Percentiles rank a stretch among this genome's conserved stretches.
These are phyloP conservation scores for Motacilla tschutschensis DNA, from an alignment of 2,113 vertebrate species.

Conservation along the genomic window DNA sequence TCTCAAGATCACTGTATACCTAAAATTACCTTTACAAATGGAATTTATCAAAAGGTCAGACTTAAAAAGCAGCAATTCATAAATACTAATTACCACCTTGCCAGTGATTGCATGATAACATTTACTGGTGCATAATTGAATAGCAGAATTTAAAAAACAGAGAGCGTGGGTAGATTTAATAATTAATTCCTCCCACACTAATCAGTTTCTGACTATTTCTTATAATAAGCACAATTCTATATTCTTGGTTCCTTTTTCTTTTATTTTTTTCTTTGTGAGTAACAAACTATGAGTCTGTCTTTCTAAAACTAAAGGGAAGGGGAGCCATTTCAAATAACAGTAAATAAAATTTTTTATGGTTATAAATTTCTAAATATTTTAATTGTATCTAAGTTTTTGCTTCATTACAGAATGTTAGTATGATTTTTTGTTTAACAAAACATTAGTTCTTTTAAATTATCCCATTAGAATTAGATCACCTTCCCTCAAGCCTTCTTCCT, in stretches of 20 bases:
- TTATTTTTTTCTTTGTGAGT: slow-evolving; percentile 1
- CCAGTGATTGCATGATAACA: slow-evolving; percentile 63
- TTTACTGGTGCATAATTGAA: slow-evolving; percentile 70
- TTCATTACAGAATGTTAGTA: background rate
- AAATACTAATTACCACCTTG: slow-evolving; percentile 70
- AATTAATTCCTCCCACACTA: slow-evolving; percentile 70
- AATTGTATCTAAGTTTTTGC: background rate
- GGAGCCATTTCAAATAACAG: background rate
- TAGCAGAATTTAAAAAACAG: slow-evolving; percentile 48
- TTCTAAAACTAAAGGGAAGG: background rate
- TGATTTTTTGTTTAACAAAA: background rate
- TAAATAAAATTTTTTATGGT: background rate
- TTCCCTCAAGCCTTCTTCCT: background rate
- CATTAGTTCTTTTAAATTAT: background rate
- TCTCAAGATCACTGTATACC: background rate
- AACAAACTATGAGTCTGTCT: background rate
- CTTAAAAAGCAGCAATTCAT: slow-evolving; percentile 66
- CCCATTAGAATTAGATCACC: background rate
- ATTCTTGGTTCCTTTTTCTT: slow-evolving; percentile 4
- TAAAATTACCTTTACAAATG: slow-evolving; percentile 37
- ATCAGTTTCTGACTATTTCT: slow-evolving; percentile 60
- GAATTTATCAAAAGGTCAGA: slow-evolving; percentile 70
- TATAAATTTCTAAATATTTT: background rate
- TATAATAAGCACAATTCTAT: slow-evolving; percentile 43
- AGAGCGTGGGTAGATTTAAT: slow-evolving; percentile 52